Evolutionary conservation across 1,140 invertebrate species (phyloP).

Genomic region (Zelostemma sp.): DNA sequence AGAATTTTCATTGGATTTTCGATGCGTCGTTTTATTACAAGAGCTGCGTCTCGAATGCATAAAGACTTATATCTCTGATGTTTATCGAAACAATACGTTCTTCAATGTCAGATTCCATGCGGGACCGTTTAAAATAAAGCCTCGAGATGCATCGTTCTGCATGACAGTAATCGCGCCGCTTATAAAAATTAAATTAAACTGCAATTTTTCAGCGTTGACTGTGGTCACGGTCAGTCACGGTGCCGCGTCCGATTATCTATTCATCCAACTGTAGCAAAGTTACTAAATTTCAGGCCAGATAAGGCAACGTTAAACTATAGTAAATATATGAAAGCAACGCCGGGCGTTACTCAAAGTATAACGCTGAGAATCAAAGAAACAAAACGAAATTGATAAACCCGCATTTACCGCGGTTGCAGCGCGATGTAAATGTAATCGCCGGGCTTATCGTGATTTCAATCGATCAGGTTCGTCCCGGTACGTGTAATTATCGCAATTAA

Average conservation of each 20-base stretch:
- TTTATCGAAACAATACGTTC: too few species aligned
- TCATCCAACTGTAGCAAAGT: background rate
- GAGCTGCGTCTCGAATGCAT: too few species aligned
- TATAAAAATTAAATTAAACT: too few species aligned
- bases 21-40: too few species aligned
- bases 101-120: too few species aligned
- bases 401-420: background rate
- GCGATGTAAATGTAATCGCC: background rate
- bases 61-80: too few species aligned
- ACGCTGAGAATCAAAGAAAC: background rate
- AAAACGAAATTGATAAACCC: background rate
- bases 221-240: constrained; percentile 2
- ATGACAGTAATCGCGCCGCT: too few species aligned
- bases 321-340: background rate
- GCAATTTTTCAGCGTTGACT: too few species aligned
- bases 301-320: background rate
- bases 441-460: background rate
- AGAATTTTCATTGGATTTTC: too few species aligned
- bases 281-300: background rate
- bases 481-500: constrained; percentile 4
- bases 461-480: background rate
- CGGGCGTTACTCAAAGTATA: too few species aligned
- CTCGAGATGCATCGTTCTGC: too few species aligned
- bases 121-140: too few species aligned
- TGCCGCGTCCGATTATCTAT: background rate